phyloP scores from a whole-genome alignment of 2,797 vertebrate genomes.

The Mormyrus hasselquistii region DNA sequence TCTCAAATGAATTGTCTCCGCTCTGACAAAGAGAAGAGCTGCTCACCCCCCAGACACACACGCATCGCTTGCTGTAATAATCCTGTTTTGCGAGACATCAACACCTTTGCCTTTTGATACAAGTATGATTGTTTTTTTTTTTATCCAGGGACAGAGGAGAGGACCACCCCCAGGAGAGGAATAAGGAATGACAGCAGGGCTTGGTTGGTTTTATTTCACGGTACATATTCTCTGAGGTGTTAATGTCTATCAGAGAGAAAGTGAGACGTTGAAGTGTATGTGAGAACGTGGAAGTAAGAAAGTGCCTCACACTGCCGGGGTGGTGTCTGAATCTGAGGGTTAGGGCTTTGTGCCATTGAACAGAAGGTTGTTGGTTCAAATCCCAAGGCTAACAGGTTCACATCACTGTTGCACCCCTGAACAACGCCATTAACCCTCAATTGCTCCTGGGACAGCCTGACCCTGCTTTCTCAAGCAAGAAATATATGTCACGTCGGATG shows the following conservation, averaged over 20 bases:
- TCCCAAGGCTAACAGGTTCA: neutral
- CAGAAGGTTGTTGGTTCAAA: neutral
- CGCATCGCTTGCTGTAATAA: neutral
- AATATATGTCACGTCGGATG: neutral
- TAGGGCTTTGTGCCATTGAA: neutral
- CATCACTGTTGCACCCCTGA: neutral
- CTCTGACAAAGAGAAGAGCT: conserved; percentile 42
- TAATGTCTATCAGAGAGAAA: conserved; percentile 36
- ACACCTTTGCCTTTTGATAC: conserved; percentile 18
- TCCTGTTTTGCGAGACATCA: neutral
- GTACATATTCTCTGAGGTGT: conserved; percentile 34
- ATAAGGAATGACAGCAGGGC: conserved; percentile 45
- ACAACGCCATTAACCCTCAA: neutral
- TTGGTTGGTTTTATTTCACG: conserved; percentile 60
- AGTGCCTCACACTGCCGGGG: neutral
- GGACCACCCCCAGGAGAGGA: conserved; percentile 19
- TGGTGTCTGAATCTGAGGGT: neutral
- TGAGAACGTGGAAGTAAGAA: conserved; percentile 16
- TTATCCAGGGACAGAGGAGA: conserved; percentile 26
- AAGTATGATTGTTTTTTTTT: conserved; percentile 9
- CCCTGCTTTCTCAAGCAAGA: neutral
- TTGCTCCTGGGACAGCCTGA: neutral
- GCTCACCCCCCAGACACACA: neutral
- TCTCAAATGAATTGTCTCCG: conserved; percentile 34
- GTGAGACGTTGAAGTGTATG: conserved; percentile 28